Base-by-base conservation (phyloP, 2,113 vertebrate genomes). In the Microtus oregoni region DNA sequence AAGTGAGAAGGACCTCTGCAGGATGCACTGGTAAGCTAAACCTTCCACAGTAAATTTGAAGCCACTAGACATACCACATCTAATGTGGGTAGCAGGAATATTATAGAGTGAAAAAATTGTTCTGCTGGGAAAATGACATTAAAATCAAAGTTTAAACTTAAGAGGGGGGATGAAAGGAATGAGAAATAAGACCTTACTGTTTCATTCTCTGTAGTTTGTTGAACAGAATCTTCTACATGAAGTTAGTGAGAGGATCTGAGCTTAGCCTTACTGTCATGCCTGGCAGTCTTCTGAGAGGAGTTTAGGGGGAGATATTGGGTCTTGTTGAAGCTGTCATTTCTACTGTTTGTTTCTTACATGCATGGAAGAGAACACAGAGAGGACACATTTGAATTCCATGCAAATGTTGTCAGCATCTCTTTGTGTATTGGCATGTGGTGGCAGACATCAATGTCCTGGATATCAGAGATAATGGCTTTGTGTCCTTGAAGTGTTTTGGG, bases 61-160 rank as follows among this genome's bases (percentile, higher is more conserved):
- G 61, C 94, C 76, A 14, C n/a, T 65, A 50, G 68, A 77, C 50
- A 73, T 92, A 68, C 52, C 7, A 14, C 67, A 52, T 41, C 67
- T 61, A 82, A 35, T 81, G 44, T 73, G 19, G n/a, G 67, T 88
- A 38, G 79, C 22, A 86, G 75, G 9, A 77, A 68, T 93, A 78
- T 91, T 89, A 35, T 24, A 15, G 12, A 19, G 5, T 61, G 11
- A 90, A 44, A 89, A 94, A 86, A 70, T 55, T 50, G 22, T 38
- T 91, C 90, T 73, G 61, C 82, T 86, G 88, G 76, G 35, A 79
- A 90, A 50, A 92, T 95, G 78, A 50, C 77, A 55, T 85, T 95
- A 78, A 83, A 95, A 41, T 82, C 32, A 22, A 67, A 92, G 47
- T 81, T 73, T 38, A 88, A 93, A 88, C 5, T 20, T 72, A 87